Conservation (phyloP, 2,888 invertebrate species). For the Caradrina clavipalpis region DNA sequence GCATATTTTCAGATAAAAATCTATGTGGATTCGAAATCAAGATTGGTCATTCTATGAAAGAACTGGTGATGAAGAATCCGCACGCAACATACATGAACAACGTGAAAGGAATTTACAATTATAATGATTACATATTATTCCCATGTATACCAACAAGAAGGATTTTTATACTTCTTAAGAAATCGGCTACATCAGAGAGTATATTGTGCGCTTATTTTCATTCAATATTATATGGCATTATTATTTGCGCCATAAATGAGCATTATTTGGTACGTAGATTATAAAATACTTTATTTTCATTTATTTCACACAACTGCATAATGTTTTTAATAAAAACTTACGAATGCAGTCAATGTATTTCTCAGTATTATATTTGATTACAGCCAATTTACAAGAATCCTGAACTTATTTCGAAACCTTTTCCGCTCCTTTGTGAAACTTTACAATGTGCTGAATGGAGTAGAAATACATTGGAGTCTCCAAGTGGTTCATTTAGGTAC, state of each 20-base stretch:
- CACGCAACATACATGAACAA: conserved; percentile 75
- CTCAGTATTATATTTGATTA: conserved; percentile 29
- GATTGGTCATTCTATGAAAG: conserved; percentile 90
- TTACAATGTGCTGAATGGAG: conserved; percentile 77
- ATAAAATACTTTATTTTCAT: background rate
- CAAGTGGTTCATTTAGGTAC: conserved; percentile 62
- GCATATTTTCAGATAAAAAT: conserved; percentile 86
- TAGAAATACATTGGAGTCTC: conserved; percentile 52
- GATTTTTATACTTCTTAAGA: conserved; percentile 91
- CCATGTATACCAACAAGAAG: conserved; percentile 82
- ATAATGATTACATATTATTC: conserved; percentile 90
- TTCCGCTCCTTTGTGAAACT: conserved; percentile 73
- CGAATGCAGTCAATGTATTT: background rate
- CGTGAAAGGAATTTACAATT: conserved; percentile 83
- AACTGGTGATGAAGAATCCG: conserved; percentile 67
- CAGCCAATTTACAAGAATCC: conserved; percentile 70
- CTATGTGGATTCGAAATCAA: conserved; percentile 92
- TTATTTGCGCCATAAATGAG: conserved; percentile 78
- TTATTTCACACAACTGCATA: background rate
- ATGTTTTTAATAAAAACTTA: background rate
- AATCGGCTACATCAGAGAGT: conserved; percentile 87
- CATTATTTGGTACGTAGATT: conserved; percentile 72
- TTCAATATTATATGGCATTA: conserved; percentile 89
- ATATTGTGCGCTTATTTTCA: conserved; percentile 93
- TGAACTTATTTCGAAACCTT: conserved; percentile 65